These are phyloP conservation scores for Selene dorsalis DNA, from an alignment of 2,797 vertebrate species.

Conservation along the genomic window DNA sequence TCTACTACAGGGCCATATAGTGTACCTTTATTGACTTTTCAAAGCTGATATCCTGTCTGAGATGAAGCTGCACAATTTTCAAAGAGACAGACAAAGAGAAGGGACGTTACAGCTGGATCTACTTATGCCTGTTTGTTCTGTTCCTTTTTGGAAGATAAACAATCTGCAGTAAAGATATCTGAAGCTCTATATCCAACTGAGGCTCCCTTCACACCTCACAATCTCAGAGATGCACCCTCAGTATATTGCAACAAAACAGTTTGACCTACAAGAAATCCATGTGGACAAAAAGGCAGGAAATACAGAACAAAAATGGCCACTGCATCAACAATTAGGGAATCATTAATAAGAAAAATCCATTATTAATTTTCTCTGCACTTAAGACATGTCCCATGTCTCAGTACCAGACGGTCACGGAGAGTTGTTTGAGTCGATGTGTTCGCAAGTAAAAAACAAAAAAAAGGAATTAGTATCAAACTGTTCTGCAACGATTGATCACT, in stretches of 20 bases:
- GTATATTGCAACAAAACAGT: neutral
- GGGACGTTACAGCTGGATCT: neutral
- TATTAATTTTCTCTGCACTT: neutral
- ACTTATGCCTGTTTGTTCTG: neutral
- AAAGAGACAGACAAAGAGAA: neutral
- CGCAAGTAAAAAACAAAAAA: too few relatives aligned
- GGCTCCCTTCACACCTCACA: neutral
- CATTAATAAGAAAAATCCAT: too few relatives aligned
- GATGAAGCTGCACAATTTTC: constrained; percentile 15
- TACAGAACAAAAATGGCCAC: neutral
- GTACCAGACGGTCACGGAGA: too few relatives aligned
- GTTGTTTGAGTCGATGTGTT: too few relatives aligned
- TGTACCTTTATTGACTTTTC: constrained; percentile 38
- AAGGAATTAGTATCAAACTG: too few relatives aligned
- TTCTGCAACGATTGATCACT: too few relatives aligned
- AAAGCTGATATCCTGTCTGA: constrained; percentile 31
- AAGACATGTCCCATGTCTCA: neutral
- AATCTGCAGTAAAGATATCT: constrained; percentile 34
- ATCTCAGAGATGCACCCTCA: neutral
- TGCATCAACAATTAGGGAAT: too few relatives aligned
- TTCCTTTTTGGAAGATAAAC: constrained; percentile 19
- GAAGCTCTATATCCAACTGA: neutral
- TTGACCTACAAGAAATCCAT: neutral
- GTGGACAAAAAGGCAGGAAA: neutral
- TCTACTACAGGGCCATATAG: constrained; percentile 14